These are phyloP conservation scores for Cygnus buccinator DNA, from an alignment of 2,113 vertebrate species.

Conservation along the genomic window DNA sequence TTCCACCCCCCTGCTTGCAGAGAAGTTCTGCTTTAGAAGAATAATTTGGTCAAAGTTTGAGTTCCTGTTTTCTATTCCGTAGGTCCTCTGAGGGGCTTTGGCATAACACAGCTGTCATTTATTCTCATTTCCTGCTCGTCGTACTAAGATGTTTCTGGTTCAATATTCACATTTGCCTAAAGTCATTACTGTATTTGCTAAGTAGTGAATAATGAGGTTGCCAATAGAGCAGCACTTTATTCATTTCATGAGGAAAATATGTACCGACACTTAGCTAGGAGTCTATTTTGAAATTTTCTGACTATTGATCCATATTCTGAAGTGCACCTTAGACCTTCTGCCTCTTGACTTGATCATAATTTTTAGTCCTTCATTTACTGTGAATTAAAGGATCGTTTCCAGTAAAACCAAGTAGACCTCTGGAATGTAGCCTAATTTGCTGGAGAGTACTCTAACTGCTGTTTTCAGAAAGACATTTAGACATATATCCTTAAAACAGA, in stretches of 20 bases:
- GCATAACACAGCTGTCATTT: conserved; percentile 20
- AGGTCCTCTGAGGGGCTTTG: neutral
- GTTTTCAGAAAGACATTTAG: conserved; percentile 38
- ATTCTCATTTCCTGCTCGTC: conserved; percentile 5
- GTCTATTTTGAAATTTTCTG: conserved; percentile 47
- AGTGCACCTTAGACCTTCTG: conserved; percentile 46
- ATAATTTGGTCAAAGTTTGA: neutral
- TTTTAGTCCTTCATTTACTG: conserved; percentile 43
- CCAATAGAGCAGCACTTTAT: conserved; percentile 44
- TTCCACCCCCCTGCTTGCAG: neutral
- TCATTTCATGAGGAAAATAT: conserved; percentile 45
- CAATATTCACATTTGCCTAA: conserved; percentile 52
- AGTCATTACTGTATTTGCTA: conserved; percentile 51
- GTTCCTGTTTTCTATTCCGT: conserved; percentile 52
- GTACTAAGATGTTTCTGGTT: conserved; percentile 41
- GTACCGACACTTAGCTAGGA: conserved; percentile 23
- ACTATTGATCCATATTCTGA: conserved; percentile 60
- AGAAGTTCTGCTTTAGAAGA: neutral
- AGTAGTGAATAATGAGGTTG: conserved; percentile 63
- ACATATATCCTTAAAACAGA: neutral
- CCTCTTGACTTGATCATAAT: conserved; percentile 42
- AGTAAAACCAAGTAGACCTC: conserved; percentile 36
- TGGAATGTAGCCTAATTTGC: conserved; percentile 61
- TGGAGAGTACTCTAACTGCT: conserved; percentile 34
- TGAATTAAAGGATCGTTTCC: conserved; percentile 58